A percentile compares a stretch with the other conserved stretches of the same genome.
These are phyloP conservation scores for Chaenogobius annularis DNA, from an alignment of 2,113 vertebrate genomes.

Conservation along the genomic window DNA sequence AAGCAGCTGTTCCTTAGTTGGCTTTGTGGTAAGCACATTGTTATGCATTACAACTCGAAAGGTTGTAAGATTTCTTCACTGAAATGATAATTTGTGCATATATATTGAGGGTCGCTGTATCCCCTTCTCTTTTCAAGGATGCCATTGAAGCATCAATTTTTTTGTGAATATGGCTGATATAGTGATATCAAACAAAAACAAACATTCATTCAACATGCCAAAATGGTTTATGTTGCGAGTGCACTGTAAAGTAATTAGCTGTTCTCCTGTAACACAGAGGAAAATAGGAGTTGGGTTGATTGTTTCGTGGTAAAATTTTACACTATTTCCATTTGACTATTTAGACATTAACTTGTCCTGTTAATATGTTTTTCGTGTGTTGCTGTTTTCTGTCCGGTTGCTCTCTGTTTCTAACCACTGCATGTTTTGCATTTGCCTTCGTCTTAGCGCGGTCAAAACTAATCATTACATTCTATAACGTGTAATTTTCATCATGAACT, in stretches of 20 bases:
- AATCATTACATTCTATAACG: conserved; percentile 50
- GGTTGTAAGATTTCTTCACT: background rate
- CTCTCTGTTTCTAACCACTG: conserved; percentile 50
- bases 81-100: background rate
- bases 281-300: background rate
- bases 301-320: too few relatives aligned
- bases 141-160: background rate
- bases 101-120: background rate
- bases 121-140: background rate
- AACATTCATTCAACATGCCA: background rate
- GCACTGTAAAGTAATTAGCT: background rate
- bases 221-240: background rate
- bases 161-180: too few relatives aligned
- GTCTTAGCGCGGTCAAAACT: conserved; percentile 45
- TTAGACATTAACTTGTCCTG: background rate
- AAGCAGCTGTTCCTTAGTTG: background rate
- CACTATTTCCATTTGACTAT: too few relatives aligned
- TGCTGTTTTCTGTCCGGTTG: conserved; percentile 48
- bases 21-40: background rate
- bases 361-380: background rate
- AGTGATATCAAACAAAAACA: background rate
- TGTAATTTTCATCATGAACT: conserved; percentile 59
- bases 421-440: conserved; percentile 38
- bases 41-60: background rate
- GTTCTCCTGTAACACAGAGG: background rate